Evolutionary conservation across 1,140 invertebrate species (phyloP).

Genomic region (Aporrectodea caliginosa): DNA sequence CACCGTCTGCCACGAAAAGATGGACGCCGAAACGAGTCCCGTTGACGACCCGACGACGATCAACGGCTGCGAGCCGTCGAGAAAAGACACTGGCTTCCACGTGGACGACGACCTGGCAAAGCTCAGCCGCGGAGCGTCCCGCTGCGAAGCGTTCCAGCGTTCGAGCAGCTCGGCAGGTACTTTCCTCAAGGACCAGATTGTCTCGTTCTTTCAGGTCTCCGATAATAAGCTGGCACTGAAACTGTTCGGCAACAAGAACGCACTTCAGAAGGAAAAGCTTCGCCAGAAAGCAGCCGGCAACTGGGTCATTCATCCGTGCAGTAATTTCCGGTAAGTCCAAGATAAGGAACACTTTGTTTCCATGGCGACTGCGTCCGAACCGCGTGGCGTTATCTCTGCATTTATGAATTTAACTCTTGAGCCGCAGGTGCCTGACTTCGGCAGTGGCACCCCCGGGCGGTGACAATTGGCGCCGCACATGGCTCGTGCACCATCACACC

Average conservation of each 20-base stretch:
- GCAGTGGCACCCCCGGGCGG: not conserved
- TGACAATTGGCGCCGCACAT: not conserved
- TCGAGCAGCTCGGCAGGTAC: not conserved
- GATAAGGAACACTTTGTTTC: not conserved
- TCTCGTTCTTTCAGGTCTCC: not conserved
- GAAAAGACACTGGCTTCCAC: not conserved
- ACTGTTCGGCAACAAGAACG: conserved; percentile 47
- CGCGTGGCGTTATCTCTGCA: no score
- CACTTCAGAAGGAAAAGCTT: conserved; percentile 54
- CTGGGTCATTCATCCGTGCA: conserved; percentile 57
- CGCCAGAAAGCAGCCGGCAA: conserved; percentile 52
- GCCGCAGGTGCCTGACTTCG: not conserved
- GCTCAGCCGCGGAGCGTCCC: no score
- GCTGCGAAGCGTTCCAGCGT: not conserved
- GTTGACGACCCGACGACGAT: not conserved
- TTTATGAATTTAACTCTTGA: not conserved
- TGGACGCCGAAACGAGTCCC: not conserved
- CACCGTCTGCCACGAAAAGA: not conserved
- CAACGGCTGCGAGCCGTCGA: not conserved
- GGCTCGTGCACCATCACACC: not conserved
- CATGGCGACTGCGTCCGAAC: not conserved
- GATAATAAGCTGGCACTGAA: not conserved
- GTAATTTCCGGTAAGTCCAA: conserved; percentile 50
- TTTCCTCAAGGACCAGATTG: not conserved
- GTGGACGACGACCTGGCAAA: no score